Evolutionary conservation across 2,113 vertebrate genomes (phyloP), one percentile per base, ranked within the genome.

Genomic region (Chaetorhynchus papuensis): DNA sequence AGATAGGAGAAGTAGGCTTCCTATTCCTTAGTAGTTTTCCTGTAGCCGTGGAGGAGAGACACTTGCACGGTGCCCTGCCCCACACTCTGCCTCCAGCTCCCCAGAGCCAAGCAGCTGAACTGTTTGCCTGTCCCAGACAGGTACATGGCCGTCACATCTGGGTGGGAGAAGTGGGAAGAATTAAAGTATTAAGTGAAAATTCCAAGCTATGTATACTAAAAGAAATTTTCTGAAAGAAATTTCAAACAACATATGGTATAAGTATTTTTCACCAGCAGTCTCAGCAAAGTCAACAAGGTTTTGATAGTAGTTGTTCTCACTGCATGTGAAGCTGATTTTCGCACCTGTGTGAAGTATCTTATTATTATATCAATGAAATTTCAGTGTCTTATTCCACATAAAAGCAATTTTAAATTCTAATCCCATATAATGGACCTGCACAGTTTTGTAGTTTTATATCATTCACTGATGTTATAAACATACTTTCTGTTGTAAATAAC

Each of bases 1-100:
- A 95, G 45, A 42, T 42, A 19, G 44, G 64, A 35, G 60, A 88
- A 71, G 15, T 6, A 50, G 39, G 18, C 28, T 71, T 87, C 52
- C 30, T 66, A 3, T 41, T 79, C 30, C 33, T 71, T 16, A 37
- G 52, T 1, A 30, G 19, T 47, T 78, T 82, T 65, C 14, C 37
- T 63, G 60, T 21, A 63, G 39, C 49, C 23, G 6, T 42, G 65
- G 47, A 81, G 52, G 12, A 42, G 33, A 63, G 30, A 26, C 52
- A 68, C 33, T 15, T 13, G 21, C 17, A 9, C 3, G 0, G 2
- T n/a, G 20, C 14, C 20, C 61, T 68, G 33, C 44, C 57, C 15
- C 6, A 4, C 27, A 24, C 0, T 0, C 68, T 84, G 41, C 64
- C 30, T 45, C 13, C 41, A 47, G 21, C 24, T 52, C 37, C n/a